phyloP scores from a whole-genome alignment of 2,113 vertebrate species.

The Daboia siamensis region DNA sequence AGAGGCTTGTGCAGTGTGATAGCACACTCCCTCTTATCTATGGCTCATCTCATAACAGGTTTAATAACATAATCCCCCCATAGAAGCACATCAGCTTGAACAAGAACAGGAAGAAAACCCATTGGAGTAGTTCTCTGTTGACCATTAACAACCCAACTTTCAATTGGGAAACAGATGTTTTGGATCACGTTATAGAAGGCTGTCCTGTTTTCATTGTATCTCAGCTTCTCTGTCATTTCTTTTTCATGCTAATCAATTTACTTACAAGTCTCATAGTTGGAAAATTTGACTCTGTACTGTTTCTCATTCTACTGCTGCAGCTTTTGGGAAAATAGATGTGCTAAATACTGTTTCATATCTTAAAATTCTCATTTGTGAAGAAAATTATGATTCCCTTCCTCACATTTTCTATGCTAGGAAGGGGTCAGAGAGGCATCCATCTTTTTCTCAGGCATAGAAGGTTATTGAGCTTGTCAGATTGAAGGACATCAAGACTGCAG shows the following conservation, averaged over 20 bases:
- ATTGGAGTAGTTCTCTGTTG: not conserved
- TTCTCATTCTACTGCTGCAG: not conserved
- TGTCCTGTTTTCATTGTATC: not conserved
- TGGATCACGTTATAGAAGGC: not conserved
- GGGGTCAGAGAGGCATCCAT: not conserved
- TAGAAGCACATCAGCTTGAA: not conserved
- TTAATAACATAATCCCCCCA: not conserved
- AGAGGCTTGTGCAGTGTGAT: not conserved
- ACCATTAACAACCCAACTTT: not conserved
- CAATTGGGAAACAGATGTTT: not conserved
- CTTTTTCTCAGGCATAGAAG: not conserved
- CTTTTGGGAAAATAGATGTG: not conserved
- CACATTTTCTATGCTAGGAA: not conserved
- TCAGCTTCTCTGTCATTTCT: not conserved
- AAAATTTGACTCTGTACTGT: not conserved
- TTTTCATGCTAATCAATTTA: not conserved
- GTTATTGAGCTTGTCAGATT: not conserved
- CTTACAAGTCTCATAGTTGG: not conserved
- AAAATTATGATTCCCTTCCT: too few relatives aligned
- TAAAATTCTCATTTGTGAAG: not conserved
- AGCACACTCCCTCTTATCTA: not conserved
- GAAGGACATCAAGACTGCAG: not conserved
- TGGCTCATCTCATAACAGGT: not conserved
- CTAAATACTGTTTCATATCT: not conserved
- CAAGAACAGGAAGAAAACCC: not conserved